Evolutionary conservation across 2,888 invertebrate species (phyloP).

Genomic region (Drymonia ruficornis): DNA sequence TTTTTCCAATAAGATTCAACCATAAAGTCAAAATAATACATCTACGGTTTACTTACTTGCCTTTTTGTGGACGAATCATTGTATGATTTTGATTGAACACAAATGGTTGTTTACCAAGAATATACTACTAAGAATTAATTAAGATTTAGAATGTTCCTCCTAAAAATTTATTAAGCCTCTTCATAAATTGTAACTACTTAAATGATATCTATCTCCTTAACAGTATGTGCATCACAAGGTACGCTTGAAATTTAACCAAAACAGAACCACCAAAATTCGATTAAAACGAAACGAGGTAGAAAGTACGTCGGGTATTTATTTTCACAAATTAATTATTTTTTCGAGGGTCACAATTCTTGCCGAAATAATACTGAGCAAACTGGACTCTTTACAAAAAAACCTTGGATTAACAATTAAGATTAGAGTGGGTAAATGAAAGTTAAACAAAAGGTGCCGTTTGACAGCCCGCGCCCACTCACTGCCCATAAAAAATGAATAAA

Average conservation of each 20-base stretch:
- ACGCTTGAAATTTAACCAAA: not conserved
- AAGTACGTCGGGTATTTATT: conserved; percentile 7
- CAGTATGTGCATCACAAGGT: not conserved
- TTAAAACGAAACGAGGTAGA: not conserved
- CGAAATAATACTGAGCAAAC: conserved; percentile 21
- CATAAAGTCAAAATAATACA: no score
- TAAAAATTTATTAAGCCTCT: no score
- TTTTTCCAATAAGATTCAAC: no score
- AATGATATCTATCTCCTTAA: not conserved
- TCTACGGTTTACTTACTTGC: no score
- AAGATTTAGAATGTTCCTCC: no score
- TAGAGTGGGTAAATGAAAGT: conserved; percentile 36
- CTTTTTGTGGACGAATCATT: no score
- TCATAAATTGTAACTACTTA: no score
- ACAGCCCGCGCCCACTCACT: conserved; percentile 14
- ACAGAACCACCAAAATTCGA: not conserved
- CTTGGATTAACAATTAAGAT: conserved; percentile 45
- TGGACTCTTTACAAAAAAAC: conserved; percentile 6
- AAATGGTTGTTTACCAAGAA: no score
- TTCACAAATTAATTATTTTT: conserved; percentile 24
- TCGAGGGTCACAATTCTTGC: conserved; percentile 23
- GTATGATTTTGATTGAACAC: no score
- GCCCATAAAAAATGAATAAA: conserved; percentile 37
- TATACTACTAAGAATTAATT: no score
- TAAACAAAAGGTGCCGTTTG: conserved; percentile 39